These are phyloP conservation scores for Chironex yamaguchii DNA, from an alignment of 30 jellyfish, hydroid and myxozoan species.

Conservation along the genomic window DNA sequence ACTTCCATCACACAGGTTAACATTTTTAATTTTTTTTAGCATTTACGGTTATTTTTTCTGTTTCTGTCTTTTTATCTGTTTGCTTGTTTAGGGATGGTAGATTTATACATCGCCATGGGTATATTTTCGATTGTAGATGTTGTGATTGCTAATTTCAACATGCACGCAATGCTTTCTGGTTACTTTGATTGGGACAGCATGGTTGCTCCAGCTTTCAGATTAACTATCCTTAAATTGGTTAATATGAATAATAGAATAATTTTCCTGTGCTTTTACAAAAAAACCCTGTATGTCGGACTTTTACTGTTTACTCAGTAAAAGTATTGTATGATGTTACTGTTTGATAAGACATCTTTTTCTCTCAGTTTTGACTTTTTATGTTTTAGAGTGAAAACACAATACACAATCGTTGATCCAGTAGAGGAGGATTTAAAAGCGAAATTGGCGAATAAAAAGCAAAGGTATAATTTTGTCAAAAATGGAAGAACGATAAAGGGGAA, in stretches of 20 bases:
- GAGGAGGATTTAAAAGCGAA: conserved; percentile 70
- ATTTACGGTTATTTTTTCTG: too few relatives aligned
- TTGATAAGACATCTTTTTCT: not conserved
- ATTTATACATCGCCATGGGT: too few relatives aligned
- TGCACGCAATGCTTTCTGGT: not conserved
- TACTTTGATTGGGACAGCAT: too few relatives aligned
- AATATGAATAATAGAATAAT: too few relatives aligned
- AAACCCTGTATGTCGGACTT: too few relatives aligned
- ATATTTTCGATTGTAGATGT: not conserved
- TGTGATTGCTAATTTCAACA: not conserved
- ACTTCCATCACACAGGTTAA: conserved; percentile 84
- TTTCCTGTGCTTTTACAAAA: too few relatives aligned
- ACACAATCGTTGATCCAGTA: conserved; percentile 66
- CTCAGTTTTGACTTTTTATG: not conserved
- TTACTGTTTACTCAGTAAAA: too few relatives aligned
- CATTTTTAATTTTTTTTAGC: too few relatives aligned
- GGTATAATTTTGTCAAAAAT: conserved; percentile 52
- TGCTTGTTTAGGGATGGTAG: not conserved
- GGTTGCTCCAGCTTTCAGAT: too few relatives aligned
- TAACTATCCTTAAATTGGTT: too few relatives aligned
- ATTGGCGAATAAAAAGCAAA: conserved; percentile 53
- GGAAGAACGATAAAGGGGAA: not conserved
- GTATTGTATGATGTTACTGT: too few relatives aligned
- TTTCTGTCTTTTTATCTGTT: not conserved
- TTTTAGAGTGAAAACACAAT: conserved; percentile 61